A percentile compares a stretch with the other conserved stretches of the same genome.
These are phyloP conservation scores for Thera britannica DNA, from an alignment of 2,888 invertebrate genomes.

Conservation along the genomic window DNA sequence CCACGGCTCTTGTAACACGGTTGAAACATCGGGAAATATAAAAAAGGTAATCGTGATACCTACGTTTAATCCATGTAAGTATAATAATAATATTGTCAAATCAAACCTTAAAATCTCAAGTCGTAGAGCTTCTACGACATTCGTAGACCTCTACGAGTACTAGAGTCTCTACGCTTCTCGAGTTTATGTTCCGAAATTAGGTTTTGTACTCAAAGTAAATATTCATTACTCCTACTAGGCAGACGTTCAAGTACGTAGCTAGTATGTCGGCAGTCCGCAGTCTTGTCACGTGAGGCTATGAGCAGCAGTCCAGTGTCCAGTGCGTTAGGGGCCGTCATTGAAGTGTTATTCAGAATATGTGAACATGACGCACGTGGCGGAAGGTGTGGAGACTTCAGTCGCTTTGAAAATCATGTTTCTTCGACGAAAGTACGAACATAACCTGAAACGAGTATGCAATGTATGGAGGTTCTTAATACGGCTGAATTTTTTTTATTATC, in stretches of 20 bases:
- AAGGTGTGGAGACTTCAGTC: conserved; percentile 55
- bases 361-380: conserved; percentile 69
- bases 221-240: conserved; percentile 19
- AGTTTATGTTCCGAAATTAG: not conserved
- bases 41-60: too few relatives aligned
- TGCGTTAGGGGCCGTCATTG: conserved; percentile 69
- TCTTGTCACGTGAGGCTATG: conserved; percentile 68
- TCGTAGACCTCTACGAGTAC: not conserved
- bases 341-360: conserved; percentile 81
- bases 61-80: too few relatives aligned
- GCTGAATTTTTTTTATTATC: too few relatives aligned
- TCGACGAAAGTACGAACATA: not conserved
- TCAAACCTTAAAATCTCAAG: not conserved
- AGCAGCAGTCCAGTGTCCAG: conserved; percentile 61
- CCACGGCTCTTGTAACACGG: too few relatives aligned
- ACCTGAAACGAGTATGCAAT: too few relatives aligned
- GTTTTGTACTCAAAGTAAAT: conserved; percentile 10
- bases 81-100: not conserved
- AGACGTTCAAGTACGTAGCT: conserved; percentile 14
- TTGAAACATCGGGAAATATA: too few relatives aligned
- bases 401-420: not conserved
- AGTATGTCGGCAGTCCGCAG: conserved; percentile 49
- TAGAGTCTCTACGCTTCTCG: not conserved
- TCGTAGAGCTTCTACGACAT: not conserved
- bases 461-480: too few relatives aligned